Base-by-base conservation (phyloP, 1,140 invertebrate genomes). In the Drosophila malerkotliana region DNA sequence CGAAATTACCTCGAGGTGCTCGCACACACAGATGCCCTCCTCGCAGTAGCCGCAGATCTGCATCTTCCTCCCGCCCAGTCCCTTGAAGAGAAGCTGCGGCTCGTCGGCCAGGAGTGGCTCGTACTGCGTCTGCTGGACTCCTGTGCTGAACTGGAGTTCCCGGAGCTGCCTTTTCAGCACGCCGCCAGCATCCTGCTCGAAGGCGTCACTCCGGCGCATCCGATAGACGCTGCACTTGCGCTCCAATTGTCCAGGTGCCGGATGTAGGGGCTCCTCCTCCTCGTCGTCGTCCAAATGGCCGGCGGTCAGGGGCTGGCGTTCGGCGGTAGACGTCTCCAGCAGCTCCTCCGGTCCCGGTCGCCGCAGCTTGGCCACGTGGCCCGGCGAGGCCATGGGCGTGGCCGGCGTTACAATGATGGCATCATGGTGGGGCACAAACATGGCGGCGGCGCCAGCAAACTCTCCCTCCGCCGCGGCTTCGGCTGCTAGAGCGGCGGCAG, bases 171-270 rank as follows among this genome's bases (percentile, higher is more conserved):
- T 74, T 68, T 90, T 90, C 0, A 89, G 53, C 4, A 58, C 64
- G 1, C 60, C 45, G 0, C 58, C 54, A 2, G 69, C 69, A 39
- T 75, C 60, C 45, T 66, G 63, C 73, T 91, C 89, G 28, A 89
- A 82, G 14, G 77, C 80, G 41, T 90, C 87, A 58, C 88, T 91
- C 45, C 89, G 66, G 12, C 89, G 80, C 88, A 91, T 91, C 24
- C 91, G 87, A 67, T 92, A 92, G 32, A 92, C 91, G 68, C 90
- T 92, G 71, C 91, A 92, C 52, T 92, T 92, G 12, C 91, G 89
- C 73, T 91, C 91, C 55, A 92, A 54, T 28, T 80, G 91, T 2
- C 79, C 87, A 10, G 52, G 68, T 1, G 80, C 81, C 18, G 90
- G 87, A 10, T 88, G 73, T 67, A 83, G 73, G 4, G 61, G 60